Evolutionary conservation across 2,797 vertebrate genomes (phyloP).

Genomic region (Sciaenops ocellatus): DNA sequence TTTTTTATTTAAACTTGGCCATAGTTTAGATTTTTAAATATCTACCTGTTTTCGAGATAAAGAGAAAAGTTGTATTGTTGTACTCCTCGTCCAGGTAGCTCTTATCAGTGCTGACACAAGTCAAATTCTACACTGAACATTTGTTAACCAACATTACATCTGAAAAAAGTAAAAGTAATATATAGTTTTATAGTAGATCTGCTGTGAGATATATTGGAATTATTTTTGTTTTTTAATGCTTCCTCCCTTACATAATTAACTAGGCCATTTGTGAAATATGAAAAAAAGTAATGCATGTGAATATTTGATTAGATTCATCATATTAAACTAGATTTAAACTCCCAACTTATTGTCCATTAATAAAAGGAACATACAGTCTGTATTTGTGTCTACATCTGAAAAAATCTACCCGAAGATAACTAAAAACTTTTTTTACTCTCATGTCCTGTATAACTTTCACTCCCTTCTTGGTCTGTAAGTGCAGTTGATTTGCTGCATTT

Average conservation of each 20-base stretch:
- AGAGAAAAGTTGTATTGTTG: too few relatives aligned
- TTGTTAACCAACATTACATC: too few relatives aligned
- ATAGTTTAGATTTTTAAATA: too few relatives aligned
- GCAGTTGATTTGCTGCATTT: neutral
- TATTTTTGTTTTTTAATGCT: too few relatives aligned
- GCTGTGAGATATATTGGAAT: neutral
- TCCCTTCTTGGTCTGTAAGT: neutral
- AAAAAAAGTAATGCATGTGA: neutral
- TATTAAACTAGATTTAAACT: neutral
- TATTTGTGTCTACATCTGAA: neutral
- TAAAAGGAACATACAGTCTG: neutral
- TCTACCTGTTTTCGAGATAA: too few relatives aligned
- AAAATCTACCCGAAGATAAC: neutral
- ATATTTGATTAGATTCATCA: neutral
- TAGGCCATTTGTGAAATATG: too few relatives aligned
- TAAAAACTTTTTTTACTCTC: neutral
- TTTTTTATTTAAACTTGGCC: too few relatives aligned
- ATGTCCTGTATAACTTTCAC: neutral
- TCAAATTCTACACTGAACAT: too few relatives aligned
- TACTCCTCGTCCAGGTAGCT: too few relatives aligned
- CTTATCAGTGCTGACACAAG: too few relatives aligned
- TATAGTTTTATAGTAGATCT: neutral
- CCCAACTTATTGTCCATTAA: neutral
- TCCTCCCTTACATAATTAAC: too few relatives aligned
- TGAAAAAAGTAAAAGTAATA: too few relatives aligned